Base-by-base conservation (phyloP, 2,113 vertebrate species). In the Eudyptes chrysolophus region DNA sequence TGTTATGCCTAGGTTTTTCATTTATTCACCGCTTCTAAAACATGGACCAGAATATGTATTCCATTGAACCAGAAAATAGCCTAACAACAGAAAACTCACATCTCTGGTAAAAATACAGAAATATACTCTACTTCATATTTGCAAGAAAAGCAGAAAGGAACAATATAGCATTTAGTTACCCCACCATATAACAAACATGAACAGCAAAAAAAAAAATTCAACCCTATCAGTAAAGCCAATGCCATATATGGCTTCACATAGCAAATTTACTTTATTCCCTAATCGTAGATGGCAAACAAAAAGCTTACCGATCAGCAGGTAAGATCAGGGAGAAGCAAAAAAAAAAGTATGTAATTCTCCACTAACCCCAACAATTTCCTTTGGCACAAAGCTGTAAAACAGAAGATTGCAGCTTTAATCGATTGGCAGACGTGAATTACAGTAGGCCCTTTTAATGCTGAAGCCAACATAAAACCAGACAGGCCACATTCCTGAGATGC, bases 391-490 rank as follows among this genome's bases (percentile, higher is more conserved):
- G 26, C 25, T 27, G 16, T 34, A 69, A 13, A 85, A 21, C 70
- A 75, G 30, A 79, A 60, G 27, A 89, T 4, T 25, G 17, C 29
- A 49, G 68, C 58, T 65, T 46, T 70, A 65, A 90, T 92, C 11
- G 52, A 85, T 4, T 18, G 42, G 93, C 57, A n/a, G 69, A 62
- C 92, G 54, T 48, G 66, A 83, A 61, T 75, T 93, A 72, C 61
- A 88, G 77, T 9, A 90, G 80, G 64, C 38, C 54, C 51, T 89
- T 82, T 92, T 76, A 96, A 79, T 42, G 77, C 44, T 9, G 58
- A 94, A 94, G 69, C 69, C 93, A 95, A 87, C 83, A 64, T 42
- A 72, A 71, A 94, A 92, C 92, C 95, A 96, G 97, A 97, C 76
- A 90, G 21, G 66, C 89, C 87, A 71, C 97, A 96, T 95, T 95